Conservation (phyloP, 2,797 vertebrate genomes). For the Cyclopterus lumpus region DNA sequence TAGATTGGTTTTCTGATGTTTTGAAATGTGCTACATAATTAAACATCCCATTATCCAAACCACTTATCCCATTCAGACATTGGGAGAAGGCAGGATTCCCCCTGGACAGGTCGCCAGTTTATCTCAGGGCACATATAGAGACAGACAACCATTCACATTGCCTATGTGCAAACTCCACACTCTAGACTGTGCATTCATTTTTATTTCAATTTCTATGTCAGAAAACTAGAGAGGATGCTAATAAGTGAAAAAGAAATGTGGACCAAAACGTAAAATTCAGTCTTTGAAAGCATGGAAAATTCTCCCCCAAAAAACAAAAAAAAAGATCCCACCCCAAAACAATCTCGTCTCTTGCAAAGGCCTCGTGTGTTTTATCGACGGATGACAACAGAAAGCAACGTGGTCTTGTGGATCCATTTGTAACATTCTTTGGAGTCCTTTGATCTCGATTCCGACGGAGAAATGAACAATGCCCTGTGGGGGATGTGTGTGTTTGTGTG, state of each 20-base stretch:
- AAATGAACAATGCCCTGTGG: conserved; percentile 45
- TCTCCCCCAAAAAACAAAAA: not conserved
- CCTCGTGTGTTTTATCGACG: conserved; percentile 5
- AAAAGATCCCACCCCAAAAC: not conserved
- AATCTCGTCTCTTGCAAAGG: not conserved
- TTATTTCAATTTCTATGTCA: not conserved
- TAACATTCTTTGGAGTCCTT: conserved; percentile 37
- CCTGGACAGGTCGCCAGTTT: too few species aligned
- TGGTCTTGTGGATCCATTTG: conserved; percentile 14
- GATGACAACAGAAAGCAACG: conserved; percentile 7
- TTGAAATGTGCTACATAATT: too few species aligned
- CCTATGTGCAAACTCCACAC: too few species aligned
- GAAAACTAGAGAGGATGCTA: not conserved
- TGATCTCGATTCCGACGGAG: conserved; percentile 52
- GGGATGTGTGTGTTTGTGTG: too few species aligned
- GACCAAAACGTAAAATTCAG: not conserved
- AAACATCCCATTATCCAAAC: too few species aligned
- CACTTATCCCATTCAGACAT: too few species aligned
- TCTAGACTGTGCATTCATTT: too few species aligned
- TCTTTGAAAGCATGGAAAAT: not conserved
- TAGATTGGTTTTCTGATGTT: too few species aligned
- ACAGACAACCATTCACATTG: too few species aligned
- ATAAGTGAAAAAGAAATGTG: too few species aligned
- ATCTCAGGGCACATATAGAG: too few species aligned
- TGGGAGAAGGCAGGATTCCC: too few species aligned